Evolutionary conservation across 2,888 invertebrate species (phyloP).

Genomic region (Lochmaea crataegi): DNA sequence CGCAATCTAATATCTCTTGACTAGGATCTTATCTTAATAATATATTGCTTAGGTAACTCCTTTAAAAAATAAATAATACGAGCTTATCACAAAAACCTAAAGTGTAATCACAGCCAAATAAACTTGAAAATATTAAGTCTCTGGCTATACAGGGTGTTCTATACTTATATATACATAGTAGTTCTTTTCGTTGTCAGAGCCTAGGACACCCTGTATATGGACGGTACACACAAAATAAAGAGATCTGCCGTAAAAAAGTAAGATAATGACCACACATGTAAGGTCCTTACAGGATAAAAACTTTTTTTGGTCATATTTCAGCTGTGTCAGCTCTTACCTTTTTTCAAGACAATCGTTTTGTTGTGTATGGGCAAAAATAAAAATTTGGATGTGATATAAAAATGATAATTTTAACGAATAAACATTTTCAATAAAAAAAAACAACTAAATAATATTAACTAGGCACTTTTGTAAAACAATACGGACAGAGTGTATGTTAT

Average conservation of each 20-base stretch:
- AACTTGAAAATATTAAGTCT: conserved; percentile 53
- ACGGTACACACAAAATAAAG: conserved; percentile 36
- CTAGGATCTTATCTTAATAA: conserved; percentile 60
- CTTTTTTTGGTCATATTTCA: background rate
- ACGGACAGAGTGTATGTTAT: conserved; percentile 26
- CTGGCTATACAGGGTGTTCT: conserved; percentile 50
- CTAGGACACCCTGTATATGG: conserved; percentile 32
- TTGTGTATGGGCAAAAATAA: conserved; percentile 20
- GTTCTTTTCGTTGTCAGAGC: conserved; percentile 18
- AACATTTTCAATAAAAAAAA: conserved; percentile 17
- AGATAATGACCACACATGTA: too few relatives aligned
- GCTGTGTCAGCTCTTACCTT: background rate
- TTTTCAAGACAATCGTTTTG: conserved; percentile 20
- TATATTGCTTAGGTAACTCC: conserved; percentile 57
- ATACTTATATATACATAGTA: conserved; percentile 32
- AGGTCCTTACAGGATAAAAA: too few relatives aligned
- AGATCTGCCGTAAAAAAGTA: too few relatives aligned
- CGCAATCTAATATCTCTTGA: conserved; percentile 51
- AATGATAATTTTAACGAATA: background rate
- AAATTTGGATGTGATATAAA: conserved; percentile 36
- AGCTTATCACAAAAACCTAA: conserved; percentile 55
- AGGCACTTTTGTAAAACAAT: conserved; percentile 31
- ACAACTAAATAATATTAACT: conserved; percentile 17
- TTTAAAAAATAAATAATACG: conserved; percentile 51
- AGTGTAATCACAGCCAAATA: conserved; percentile 57